Percentiles rank a stretch among this genome's conserved stretches.
Conservation (phyloP, 1,140 invertebrate genomes). For the Armadillidium nasatum region DNA sequence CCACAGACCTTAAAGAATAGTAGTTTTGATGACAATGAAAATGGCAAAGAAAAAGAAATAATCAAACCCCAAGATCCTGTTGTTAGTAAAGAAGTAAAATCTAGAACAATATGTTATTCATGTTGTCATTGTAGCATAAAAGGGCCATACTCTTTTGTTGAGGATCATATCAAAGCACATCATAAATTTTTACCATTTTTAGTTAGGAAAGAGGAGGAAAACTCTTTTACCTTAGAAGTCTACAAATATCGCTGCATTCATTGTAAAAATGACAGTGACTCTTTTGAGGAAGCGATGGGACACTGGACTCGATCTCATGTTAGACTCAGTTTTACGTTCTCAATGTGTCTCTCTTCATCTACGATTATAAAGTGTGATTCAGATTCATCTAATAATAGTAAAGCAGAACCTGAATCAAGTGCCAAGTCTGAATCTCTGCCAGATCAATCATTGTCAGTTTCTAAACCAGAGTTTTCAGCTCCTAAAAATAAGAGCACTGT, state of each 20-base stretch:
- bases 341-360: too few relatives aligned
- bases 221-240: conserved; percentile 34
- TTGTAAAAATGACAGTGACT: conserved; percentile 35
- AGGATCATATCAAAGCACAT: conserved; percentile 37
- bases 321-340: conserved; percentile 33
- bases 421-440: too few relatives aligned
- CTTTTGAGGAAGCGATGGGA: conserved; percentile 37
- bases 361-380: too few relatives aligned
- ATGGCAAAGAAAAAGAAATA: background rate
- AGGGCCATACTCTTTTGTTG: conserved; percentile 25
- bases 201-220: conserved; percentile 35
- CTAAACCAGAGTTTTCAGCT: too few relatives aligned
- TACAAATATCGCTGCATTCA: conserved; percentile 40
- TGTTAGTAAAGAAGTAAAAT: background rate
- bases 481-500: too few relatives aligned
- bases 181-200: conserved; percentile 38
- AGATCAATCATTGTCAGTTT: too few relatives aligned
- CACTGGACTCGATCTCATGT: conserved; percentile 41
- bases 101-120: conserved; percentile 20
- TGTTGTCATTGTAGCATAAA: conserved; percentile 40
- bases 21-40: conserved; percentile 10
- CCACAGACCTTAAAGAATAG: background rate
- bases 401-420: too few relatives aligned
- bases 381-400: too few relatives aligned
- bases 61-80: background rate